Evolutionary conservation across 1,140 invertebrate genomes (phyloP), one percentile per base, ranked within the genome.

Genomic region (Diorhabda elongata): DNA sequence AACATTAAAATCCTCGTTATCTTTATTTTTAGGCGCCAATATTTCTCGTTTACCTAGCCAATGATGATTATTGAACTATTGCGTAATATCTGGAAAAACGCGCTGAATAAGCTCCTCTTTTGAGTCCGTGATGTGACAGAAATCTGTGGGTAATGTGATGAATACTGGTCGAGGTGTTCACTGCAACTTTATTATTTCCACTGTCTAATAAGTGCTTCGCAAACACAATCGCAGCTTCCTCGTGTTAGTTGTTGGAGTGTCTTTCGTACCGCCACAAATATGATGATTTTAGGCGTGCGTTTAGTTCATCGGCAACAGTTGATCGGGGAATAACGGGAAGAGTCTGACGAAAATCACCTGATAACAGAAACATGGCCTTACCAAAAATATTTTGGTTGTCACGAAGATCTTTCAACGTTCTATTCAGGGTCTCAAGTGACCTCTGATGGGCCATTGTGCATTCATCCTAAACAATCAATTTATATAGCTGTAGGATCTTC

Each of bases 301-400:
- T 82, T 42, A 84, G 61, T 79, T 83, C 80, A 76, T 85, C 79
- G 66, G 81, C 81, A 61, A 71, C 67, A n/a, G 81, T 84, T 69
- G 75, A 79, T 74, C 77, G 73, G 58, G 72, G 74, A 71, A 84
- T 79, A 5, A 84, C 77, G 66, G 83, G 82, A 42, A 85, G 69
- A n/a, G 77, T 85, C 76, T 86, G 82, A 61, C 82, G 68, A 74
- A 85, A 87, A 78, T 86, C 82, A 58, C 84, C 83, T 69, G 80
- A 73, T 26, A 83, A 73, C 64, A 84, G 66, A 73, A 85, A 69
- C 44, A 81, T 74, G 60, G 72, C 56, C 11, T 61, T 61, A 7
- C 66, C 70, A 5, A 68, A 59, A 9, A 62, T 71, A 69, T 26
- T 61, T 5, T 73, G 3, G 11, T 61, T 74, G 26, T 63, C 58